Evolutionary conservation across 2,113 vertebrate genomes (phyloP).

Genomic region (Erpornis zantholeuca): DNA sequence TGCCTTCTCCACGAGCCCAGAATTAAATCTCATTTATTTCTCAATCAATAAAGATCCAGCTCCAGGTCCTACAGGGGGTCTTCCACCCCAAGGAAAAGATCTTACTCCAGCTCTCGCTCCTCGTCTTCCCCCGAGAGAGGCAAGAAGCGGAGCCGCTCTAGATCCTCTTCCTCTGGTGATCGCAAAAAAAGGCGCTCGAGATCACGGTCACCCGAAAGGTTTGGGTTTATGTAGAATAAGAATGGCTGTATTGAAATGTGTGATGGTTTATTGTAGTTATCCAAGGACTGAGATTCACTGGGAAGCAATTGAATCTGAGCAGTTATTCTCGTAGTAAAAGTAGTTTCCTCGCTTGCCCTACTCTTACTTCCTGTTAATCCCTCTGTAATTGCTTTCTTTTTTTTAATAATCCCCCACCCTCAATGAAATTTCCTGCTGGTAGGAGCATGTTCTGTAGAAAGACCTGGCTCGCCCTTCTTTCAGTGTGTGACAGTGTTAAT

Average conservation of each 20-base stretch:
- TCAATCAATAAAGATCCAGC: constrained; percentile 96
- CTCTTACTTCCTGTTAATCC: neutral
- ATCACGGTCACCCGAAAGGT: constrained; percentile 99
- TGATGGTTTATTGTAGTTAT: neutral
- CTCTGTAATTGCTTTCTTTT: neutral
- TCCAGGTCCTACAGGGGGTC: constrained; percentile 97
- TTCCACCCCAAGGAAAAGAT: constrained; percentile 90
- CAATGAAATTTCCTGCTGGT: neutral
- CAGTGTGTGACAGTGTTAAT: neutral
- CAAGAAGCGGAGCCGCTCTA: constrained; percentile 95
- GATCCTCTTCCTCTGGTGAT: constrained; percentile 92
- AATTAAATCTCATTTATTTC: constrained; percentile 88
- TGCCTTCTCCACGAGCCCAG: constrained; percentile 36
- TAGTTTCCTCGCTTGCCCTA: neutral
- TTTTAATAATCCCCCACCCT: neutral
- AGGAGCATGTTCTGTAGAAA: neutral
- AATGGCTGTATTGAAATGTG: constrained; percentile 80
- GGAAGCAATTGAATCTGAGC: neutral
- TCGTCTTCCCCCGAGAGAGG: constrained; percentile 92
- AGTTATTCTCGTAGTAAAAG: neutral
- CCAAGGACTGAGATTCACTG: constrained; percentile 23
- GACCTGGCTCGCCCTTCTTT: neutral
- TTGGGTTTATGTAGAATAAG: constrained; percentile 99
- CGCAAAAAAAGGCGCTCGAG: constrained; percentile 97
- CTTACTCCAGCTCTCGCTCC: constrained; percentile 85